These are phyloP conservation scores for Chrosomus eos DNA, from an alignment of 2,797 vertebrate genomes.

Conservation along the genomic window DNA sequence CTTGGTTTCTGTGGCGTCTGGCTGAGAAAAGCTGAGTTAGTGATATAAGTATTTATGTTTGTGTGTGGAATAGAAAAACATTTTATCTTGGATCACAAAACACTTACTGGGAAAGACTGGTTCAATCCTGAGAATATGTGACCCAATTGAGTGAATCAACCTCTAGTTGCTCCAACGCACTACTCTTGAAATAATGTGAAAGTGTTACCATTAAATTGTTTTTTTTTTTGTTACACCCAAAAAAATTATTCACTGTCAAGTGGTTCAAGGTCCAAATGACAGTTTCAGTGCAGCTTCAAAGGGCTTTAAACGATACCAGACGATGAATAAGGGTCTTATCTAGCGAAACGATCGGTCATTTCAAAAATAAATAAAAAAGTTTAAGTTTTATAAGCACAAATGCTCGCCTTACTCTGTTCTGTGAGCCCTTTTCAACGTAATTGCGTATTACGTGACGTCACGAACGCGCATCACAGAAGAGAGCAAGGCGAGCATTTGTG, in stretches of 20 bases:
- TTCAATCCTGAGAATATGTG: neutral
- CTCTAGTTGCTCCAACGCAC: neutral
- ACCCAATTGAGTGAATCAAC: conserved; percentile 8
- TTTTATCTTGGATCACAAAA: conserved; percentile 17
- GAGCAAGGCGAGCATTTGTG: too few species aligned
- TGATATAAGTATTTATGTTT: neutral
- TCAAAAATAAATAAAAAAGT: too few species aligned
- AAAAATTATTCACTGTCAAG: neutral
- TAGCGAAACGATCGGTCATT: too few species aligned
- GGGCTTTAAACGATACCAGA: too few species aligned
- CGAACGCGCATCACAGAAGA: too few species aligned
- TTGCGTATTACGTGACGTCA: too few species aligned
- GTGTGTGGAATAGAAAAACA: neutral
- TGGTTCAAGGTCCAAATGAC: too few species aligned
- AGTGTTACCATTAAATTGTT: neutral
- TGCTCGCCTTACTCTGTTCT: too few species aligned
- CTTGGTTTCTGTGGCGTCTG: neutral
- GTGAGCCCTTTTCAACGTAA: too few species aligned
- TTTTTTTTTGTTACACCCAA: neutral
- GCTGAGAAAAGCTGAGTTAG: neutral
- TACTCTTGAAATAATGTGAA: conserved; percentile 9
- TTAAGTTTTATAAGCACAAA: too few species aligned
- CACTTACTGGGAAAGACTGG: conserved; percentile 7
- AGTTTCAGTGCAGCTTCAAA: too few species aligned
- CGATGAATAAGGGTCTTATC: too few species aligned